These are phyloP conservation scores for Ptychodera flava DNA, from an alignment of 35 echinoderm and acorn worm species.

Conservation along the genomic window DNA sequence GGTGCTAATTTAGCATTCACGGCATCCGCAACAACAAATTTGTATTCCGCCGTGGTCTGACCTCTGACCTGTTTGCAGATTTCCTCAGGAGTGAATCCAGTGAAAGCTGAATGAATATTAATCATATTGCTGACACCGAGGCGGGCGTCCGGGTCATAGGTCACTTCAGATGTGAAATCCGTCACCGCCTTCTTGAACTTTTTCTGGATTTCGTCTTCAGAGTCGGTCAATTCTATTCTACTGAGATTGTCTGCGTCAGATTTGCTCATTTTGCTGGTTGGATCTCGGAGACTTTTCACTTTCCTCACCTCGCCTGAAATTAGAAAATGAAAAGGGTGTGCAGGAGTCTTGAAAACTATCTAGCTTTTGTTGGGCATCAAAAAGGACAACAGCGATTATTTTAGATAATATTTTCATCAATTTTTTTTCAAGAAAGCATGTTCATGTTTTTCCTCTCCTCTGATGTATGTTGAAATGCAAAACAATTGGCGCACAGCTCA, in stretches of 20 bases:
- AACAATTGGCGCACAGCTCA: too few species aligned
- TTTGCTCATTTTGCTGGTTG: conserved; percentile 93
- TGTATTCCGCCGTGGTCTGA: conserved; percentile 75
- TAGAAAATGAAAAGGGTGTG: background rate
- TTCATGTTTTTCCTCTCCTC: too few species aligned
- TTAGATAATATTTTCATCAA: too few species aligned
- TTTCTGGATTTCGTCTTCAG: conserved; percentile 41
- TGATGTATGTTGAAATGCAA: too few species aligned
- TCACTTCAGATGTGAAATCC: conserved; percentile 86
- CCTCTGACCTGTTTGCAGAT: conserved; percentile 51
- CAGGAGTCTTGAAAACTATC: too few species aligned
- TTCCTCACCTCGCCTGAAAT: conserved; percentile 58
- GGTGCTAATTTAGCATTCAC: conserved; percentile 64
- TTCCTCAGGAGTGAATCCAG: conserved; percentile 28
- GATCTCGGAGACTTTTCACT: conserved; percentile 88
- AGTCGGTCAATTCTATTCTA: conserved; percentile 82
- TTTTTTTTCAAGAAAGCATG: too few species aligned
- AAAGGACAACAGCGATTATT: too few species aligned
- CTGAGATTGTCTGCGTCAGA: conserved; percentile 61
- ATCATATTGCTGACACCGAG: conserved; percentile 88
- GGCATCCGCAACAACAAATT: conserved; percentile 68
- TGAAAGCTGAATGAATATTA: conserved; percentile 63
- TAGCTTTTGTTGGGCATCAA: too few species aligned
- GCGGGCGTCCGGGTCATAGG: conserved; percentile 76
- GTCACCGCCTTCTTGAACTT: conserved; percentile 91